Conservation (phyloP, 2,888 invertebrate genomes). For the Stenchaetothrips biformis region DNA sequence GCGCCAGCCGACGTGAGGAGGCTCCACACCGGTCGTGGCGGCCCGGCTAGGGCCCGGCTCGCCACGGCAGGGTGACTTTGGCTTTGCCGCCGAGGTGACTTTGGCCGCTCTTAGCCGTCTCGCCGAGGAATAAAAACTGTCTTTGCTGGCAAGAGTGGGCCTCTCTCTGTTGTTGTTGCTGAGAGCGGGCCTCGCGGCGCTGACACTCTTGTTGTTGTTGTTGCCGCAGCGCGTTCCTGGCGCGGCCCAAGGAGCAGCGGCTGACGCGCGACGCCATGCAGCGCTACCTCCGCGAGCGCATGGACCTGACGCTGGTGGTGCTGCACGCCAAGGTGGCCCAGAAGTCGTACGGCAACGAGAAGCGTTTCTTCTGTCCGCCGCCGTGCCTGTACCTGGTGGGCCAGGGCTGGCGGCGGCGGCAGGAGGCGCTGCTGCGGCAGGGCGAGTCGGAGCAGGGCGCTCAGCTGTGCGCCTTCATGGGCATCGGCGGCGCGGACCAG, state of each 20-base stretch:
- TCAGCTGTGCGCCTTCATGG: slow-evolving; percentile 96
- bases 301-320: slow-evolving; percentile 94
- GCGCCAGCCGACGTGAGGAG: too few relatives aligned
- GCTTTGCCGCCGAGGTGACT: too few relatives aligned
- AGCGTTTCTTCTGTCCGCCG: slow-evolving; percentile 98
- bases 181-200: too few relatives aligned
- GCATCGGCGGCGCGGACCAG: slow-evolving; percentile 96
- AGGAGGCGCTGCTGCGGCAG: slow-evolving; percentile 79
- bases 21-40: too few relatives aligned
- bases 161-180: too few relatives aligned
- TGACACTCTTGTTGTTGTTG: background rate
- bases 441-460: slow-evolving; percentile 53
- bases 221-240: slow-evolving; percentile 15
- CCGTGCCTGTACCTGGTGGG: slow-evolving; percentile 98
- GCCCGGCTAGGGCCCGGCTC: too few relatives aligned
- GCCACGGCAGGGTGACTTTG: too few relatives aligned
- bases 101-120: too few relatives aligned
- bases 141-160: too few relatives aligned
- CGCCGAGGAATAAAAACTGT: too few relatives aligned
- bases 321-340: slow-evolving; percentile 99
- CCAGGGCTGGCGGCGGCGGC: slow-evolving; percentile 93
- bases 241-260: slow-evolving; percentile 57
- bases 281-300: slow-evolving; percentile 87
- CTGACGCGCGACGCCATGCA: slow-evolving; percentile 92
- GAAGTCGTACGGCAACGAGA: slow-evolving; percentile 99